Evolutionary conservation across 2,797 vertebrate species (phyloP).

Genomic region (Spea hammondii): DNA sequence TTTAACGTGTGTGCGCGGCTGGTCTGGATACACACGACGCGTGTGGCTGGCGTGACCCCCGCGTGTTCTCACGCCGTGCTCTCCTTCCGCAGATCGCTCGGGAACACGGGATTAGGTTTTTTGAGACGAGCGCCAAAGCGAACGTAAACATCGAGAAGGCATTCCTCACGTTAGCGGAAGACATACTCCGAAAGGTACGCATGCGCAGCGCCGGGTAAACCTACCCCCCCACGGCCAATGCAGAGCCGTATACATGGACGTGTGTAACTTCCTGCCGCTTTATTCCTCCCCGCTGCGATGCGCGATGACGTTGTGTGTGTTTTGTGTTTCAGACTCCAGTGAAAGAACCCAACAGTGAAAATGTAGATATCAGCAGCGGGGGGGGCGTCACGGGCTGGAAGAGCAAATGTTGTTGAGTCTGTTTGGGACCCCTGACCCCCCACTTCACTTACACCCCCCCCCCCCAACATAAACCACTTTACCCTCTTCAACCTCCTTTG

Average conservation of each 20-base stretch:
- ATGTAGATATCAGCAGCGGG: slow-evolving; percentile 95
- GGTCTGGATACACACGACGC: too few relatives aligned
- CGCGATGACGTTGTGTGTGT: background rate
- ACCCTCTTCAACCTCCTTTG: slow-evolving; percentile 67
- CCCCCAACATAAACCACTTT: slow-evolving; percentile 76
- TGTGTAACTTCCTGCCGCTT: background rate
- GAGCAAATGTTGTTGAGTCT: slow-evolving; percentile 96
- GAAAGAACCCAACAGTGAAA: slow-evolving; percentile 99
- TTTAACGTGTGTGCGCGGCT: background rate
- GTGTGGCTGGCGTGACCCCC: too few relatives aligned
- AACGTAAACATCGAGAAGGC: slow-evolving; percentile 99
- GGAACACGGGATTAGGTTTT: slow-evolving; percentile 98
- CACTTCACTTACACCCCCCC: slow-evolving; percentile 57
- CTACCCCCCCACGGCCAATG: too few relatives aligned
- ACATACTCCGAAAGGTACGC: slow-evolving; percentile 98
- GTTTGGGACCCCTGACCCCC: slow-evolving; percentile 62
- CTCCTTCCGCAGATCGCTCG: slow-evolving; percentile 80
- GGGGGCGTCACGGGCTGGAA: slow-evolving; percentile 96
- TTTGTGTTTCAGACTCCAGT: slow-evolving; percentile 84
- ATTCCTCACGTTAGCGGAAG: slow-evolving; percentile 99
- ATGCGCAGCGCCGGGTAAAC: too few relatives aligned
- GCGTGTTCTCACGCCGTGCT: background rate
- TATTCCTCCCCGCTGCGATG: too few relatives aligned
- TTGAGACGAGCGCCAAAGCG: slow-evolving; percentile 98
- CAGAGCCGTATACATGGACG: background rate